A percentile compares a stretch with the other conserved stretches of the same genome.
Evolutionary conservation across 2,113 vertebrate genomes (phyloP).

Genomic region (Microcebus jonahi): DNA sequence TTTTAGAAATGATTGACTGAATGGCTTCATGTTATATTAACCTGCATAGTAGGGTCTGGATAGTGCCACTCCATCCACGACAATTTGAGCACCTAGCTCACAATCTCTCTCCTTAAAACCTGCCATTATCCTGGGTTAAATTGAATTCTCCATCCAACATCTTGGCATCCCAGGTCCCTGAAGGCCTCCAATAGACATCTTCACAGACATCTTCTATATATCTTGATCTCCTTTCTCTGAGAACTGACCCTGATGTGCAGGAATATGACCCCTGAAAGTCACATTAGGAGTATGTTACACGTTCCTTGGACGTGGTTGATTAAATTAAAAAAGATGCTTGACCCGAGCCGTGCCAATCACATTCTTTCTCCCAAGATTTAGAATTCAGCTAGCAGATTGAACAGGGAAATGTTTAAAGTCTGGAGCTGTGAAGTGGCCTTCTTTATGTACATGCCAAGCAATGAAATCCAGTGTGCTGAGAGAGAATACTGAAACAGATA

Average conservation of each 20-base stretch:
- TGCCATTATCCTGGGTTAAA: not conserved
- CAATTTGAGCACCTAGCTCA: not conserved
- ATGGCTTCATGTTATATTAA: not conserved
- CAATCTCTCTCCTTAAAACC: not conserved
- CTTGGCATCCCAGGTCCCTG: not conserved
- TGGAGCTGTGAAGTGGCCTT: not conserved
- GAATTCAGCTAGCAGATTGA: not conserved
- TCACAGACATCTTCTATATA: not conserved
- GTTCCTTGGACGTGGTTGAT: not conserved
- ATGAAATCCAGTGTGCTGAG: not conserved
- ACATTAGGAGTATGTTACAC: not conserved
- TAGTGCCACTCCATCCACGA: not conserved
- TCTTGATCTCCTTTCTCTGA: not conserved
- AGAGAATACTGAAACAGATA: not conserved
- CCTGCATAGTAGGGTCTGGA: not conserved
- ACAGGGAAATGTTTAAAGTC: not conserved
- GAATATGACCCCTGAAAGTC: not conserved
- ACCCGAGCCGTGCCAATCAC: not conserved
- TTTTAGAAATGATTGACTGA: not conserved
- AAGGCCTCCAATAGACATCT: not conserved
- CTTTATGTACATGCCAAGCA: not conserved
- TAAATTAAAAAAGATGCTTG: not conserved
- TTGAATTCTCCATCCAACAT: not conserved
- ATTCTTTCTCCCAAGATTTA: not conserved
- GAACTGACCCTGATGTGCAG: not conserved